A percentile compares a stretch with the other conserved stretches of the same genome.
Conservation (phyloP, 23 tunicate genomes). For the Trididemnum miniatum region DNA sequence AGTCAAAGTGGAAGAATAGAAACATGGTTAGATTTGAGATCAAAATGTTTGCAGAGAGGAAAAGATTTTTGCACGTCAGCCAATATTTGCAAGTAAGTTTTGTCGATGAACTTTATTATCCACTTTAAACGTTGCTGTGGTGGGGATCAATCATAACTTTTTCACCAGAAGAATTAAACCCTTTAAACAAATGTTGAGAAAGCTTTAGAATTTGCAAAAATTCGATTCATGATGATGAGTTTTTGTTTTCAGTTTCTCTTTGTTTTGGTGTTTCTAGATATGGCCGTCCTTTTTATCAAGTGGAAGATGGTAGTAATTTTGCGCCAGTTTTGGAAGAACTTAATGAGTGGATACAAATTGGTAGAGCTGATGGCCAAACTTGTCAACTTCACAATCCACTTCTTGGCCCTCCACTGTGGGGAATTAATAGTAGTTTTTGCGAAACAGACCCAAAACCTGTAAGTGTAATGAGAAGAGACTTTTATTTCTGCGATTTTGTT, state of each 20-base stretch:
- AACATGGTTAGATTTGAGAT: conserved; percentile 34
- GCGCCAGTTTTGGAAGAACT: conserved; percentile 54
- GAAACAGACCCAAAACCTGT: too few species aligned
- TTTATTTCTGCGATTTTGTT: too few species aligned
- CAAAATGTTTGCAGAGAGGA: conserved; percentile 8
- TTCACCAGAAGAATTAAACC: too few species aligned
- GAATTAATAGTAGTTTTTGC: background rate
- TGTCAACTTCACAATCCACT: conserved; percentile 39
- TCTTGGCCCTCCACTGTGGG: conserved; percentile 68
- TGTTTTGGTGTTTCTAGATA: conserved; percentile 32
- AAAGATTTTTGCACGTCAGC: conserved; percentile 38
- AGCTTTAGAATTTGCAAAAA: too few species aligned
- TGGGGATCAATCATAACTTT: too few species aligned
- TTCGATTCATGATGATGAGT: too few species aligned
- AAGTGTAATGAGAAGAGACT: too few species aligned
- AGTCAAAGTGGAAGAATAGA: background rate
- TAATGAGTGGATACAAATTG: conserved; percentile 72
- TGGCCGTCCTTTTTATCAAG: conserved; percentile 60
- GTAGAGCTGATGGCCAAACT: conserved; percentile 40
- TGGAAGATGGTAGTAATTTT: conserved; percentile 38
- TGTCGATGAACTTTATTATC: background rate
- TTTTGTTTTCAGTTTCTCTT: too few species aligned
- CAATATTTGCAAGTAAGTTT: conserved; percentile 56
- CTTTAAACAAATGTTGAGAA: too few species aligned
- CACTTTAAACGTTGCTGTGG: too few species aligned